Conservation (phyloP, 92 coral and sea anemone species). For the Bergia puertoricense region DNA sequence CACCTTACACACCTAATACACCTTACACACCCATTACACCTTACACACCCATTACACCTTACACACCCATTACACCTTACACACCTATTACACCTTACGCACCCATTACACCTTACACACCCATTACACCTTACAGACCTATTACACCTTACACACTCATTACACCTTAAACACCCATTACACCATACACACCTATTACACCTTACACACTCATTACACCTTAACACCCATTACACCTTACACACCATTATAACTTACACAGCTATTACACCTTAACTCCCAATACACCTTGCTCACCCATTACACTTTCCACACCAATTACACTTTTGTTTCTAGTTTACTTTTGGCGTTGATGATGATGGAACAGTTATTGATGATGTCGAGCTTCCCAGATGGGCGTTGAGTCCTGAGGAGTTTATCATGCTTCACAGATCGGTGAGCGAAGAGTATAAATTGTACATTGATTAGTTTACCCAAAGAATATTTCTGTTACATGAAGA, state of each 20-base stretch:
- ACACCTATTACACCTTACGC: not conserved
- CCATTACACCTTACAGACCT: too few relatives aligned
- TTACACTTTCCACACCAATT: not conserved
- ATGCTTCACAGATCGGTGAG: constrained; percentile 94
- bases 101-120: not conserved
- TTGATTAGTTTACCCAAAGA: too few relatives aligned
- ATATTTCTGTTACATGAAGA: too few relatives aligned
- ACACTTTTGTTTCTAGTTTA: constrained; percentile 64
- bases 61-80: not conserved
- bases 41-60: not conserved
- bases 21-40: not conserved
- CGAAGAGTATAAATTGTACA: not conserved
- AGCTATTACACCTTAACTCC: not conserved
- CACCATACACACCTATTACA: not conserved
- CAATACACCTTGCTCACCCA: not conserved
- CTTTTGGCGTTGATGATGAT: constrained; percentile 97
- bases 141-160: not conserved
- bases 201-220: not conserved
- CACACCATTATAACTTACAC: not conserved
- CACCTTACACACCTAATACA: not conserved
- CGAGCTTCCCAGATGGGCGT: constrained; percentile 94
- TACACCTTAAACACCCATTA: not conserved
- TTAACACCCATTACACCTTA: not conserved
- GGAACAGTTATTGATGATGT: constrained; percentile 96
- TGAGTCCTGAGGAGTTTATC: constrained; percentile 84